These are phyloP conservation scores for Masticophis lateralis DNA, from an alignment of 2,797 vertebrate species.

Conservation along the genomic window DNA sequence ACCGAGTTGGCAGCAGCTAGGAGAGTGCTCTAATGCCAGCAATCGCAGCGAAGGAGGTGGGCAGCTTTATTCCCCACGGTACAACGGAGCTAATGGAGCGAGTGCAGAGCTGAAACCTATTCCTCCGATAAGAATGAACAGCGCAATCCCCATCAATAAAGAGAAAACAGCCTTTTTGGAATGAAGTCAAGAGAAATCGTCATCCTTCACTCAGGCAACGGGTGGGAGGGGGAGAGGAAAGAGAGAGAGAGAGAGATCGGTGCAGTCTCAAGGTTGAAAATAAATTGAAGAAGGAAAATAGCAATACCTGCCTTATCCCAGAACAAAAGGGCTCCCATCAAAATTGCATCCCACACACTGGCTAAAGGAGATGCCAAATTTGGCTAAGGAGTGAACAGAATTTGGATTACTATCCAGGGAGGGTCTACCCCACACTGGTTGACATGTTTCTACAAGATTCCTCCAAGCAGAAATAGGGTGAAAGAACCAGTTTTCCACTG, in stretches of 20 bases:
- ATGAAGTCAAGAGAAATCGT: conserved; percentile 28
- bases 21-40: conserved; percentile 41
- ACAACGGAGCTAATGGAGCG: conserved; percentile 40
- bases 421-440: not conserved
- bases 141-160: conserved; percentile 33
- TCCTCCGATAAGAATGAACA: conserved; percentile 34
- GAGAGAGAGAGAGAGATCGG: not conserved
- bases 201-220: not conserved
- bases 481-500: not conserved
- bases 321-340: not conserved
- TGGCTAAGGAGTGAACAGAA: not conserved
- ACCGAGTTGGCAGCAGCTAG: not conserved
- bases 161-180: conserved; percentile 19
- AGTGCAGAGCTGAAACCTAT: conserved; percentile 23
- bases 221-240: not conserved
- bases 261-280: conserved; percentile 36
- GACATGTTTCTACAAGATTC: not conserved
- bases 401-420: not conserved
- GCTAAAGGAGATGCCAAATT: not conserved
- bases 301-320: not conserved
- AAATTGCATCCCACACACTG: not conserved
- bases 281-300: not conserved
- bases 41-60: not conserved
- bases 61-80: conserved; percentile 37
- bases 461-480: not conserved